Conservation (phyloP, 2,113 vertebrate species). For the Stigmatopora argus region DNA sequence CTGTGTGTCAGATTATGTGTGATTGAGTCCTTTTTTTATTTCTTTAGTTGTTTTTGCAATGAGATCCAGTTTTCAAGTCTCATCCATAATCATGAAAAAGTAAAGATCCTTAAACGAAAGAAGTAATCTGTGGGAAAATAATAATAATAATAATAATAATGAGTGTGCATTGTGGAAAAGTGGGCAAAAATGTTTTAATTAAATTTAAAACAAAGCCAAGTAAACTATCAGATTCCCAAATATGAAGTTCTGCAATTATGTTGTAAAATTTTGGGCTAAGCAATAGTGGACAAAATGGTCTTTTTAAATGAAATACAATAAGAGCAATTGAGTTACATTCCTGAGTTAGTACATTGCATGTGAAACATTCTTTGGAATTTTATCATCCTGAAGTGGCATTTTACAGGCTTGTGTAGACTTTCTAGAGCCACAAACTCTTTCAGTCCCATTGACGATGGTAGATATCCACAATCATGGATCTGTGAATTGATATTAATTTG, state of each 20-base stretch:
- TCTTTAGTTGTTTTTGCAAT: conserved; percentile 10
- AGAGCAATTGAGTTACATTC: background rate
- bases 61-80: conserved; percentile 14
- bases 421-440: background rate
- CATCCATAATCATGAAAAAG: conserved; percentile 22
- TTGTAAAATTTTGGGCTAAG: too few relatives aligned
- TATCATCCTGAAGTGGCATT: background rate
- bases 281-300: too few relatives aligned
- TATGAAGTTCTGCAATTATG: background rate
- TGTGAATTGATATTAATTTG: too few relatives aligned
- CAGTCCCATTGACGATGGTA: too few relatives aligned
- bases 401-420: background rate
- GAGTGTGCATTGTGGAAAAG: background rate
- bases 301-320: background rate
- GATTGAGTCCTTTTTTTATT: conserved; percentile 9
- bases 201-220: too few relatives aligned
- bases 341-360: background rate
- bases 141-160: too few relatives aligned
- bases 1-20: conserved; percentile 9
- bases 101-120: conserved; percentile 16
- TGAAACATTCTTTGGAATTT: background rate
- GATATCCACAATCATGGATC: too few relatives aligned
- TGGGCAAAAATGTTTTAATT: background rate
- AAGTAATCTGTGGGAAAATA: background rate
- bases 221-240: background rate